These are phyloP conservation scores for Papilio polytes DNA, from an alignment of 1,140 invertebrate genomes.

Conservation along the genomic window DNA sequence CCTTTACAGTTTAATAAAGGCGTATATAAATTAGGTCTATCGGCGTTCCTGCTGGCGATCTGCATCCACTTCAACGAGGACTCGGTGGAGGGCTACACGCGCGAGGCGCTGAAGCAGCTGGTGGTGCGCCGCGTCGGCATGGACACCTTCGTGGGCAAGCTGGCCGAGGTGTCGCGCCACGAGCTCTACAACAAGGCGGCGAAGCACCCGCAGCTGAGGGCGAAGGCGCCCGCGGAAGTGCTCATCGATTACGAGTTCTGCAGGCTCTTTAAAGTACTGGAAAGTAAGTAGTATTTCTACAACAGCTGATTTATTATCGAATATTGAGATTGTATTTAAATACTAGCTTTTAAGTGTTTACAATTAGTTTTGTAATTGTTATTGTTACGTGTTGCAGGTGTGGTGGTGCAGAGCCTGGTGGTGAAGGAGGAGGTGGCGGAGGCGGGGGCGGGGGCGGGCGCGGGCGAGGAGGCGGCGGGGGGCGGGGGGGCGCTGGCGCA, in stretches of 20 bases:
- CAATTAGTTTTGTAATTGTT: too few relatives aligned
- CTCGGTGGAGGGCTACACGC: constrained; percentile 90
- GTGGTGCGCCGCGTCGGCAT: constrained; percentile 96
- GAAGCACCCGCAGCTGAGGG: constrained; percentile 95
- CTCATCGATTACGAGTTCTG: constrained; percentile 98
- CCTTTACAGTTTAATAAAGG: too few relatives aligned
- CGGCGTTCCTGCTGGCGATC: constrained; percentile 97
- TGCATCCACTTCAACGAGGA: constrained; percentile 97
- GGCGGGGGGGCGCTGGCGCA: too few relatives aligned
- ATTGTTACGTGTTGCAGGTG: too few relatives aligned
- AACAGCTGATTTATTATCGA: too few relatives aligned
- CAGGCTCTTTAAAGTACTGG: constrained; percentile 91
- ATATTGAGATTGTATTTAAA: too few relatives aligned
- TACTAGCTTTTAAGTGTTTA: too few relatives aligned
- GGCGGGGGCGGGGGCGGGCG: too few relatives aligned
- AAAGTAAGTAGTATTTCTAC: constrained; percentile 83
- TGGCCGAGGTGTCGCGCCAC: constrained; percentile 93
- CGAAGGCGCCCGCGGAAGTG: constrained; percentile 90
- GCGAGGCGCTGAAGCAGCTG: constrained; percentile 91
- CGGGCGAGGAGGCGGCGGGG: too few relatives aligned
- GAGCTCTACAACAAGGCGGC: constrained; percentile 96
- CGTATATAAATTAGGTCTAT: constrained; percentile 85
- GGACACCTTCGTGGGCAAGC: constrained; percentile 94
- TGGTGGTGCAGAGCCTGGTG: too few relatives aligned
- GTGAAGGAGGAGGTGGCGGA: too few relatives aligned